A percentile compares a stretch with the other conserved stretches of the same genome.
Evolutionary conservation across 2,888 invertebrate species (phyloP).

Genomic region (Oscheius sp.): DNA sequence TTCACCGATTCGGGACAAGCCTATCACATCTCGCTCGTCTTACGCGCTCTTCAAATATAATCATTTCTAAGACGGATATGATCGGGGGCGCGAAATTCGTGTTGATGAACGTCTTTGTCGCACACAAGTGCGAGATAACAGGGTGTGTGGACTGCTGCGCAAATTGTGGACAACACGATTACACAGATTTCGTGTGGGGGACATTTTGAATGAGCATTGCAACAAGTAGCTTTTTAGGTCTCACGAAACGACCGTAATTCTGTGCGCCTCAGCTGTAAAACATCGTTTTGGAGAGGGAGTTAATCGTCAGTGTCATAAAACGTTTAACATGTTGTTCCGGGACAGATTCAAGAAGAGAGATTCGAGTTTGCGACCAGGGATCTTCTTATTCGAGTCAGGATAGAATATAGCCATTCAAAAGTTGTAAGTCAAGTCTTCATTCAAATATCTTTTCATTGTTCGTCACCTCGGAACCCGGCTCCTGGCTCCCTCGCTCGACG

Average conservation of each 20-base stretch:
- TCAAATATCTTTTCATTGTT: no score
- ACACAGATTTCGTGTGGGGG: neutral
- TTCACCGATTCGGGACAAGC: no score
- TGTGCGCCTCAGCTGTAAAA: slow-evolving; percentile 22
- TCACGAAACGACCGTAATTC: slow-evolving; percentile 31
- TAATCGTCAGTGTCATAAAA: slow-evolving; percentile 22
- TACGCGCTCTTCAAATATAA: no score
- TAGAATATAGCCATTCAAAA: no score
- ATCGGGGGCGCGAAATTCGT: no score
- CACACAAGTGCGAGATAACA: neutral
- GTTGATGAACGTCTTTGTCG: neutral
- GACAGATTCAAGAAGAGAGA: neutral
- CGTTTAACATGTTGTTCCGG: slow-evolving; percentile 33
- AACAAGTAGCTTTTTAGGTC: neutral
- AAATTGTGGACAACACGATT: neutral
- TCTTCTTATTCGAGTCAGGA: no score
- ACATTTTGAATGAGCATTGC: neutral
- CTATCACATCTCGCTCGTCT: no score
- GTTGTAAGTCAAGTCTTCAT: no score
- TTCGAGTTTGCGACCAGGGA: no score
- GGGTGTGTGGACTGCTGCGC: neutral
- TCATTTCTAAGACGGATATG: no score
- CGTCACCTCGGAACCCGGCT: no score
- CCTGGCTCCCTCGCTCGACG: no score
- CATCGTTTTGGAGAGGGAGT: slow-evolving; percentile 15